Conservation (phyloP, 1,140 invertebrate genomes). For the Drosophila athabasca region DNA sequence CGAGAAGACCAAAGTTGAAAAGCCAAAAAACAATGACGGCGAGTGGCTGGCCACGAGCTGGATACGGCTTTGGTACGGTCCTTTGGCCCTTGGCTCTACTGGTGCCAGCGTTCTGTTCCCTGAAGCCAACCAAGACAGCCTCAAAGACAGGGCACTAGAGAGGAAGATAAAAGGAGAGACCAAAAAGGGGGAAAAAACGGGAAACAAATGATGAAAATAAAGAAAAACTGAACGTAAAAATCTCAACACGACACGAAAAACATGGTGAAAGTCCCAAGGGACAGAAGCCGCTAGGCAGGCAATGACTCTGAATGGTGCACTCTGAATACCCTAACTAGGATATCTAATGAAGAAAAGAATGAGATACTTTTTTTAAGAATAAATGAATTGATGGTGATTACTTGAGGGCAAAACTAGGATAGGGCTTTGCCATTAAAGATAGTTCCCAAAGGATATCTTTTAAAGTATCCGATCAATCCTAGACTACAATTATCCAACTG, state of each 20-base stretch:
- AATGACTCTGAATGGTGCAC: background rate
- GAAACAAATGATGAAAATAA: constrained; percentile 14
- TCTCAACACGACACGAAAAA: constrained; percentile 41
- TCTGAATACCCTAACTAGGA: constrained; percentile 2
- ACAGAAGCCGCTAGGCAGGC: constrained; percentile 5
- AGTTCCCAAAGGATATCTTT: too few relatives aligned
- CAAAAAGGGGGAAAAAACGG: constrained; percentile 19
- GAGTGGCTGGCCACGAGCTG: constrained; percentile 38
- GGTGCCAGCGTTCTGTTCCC: constrained; percentile 2
- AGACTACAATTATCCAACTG: too few relatives aligned
- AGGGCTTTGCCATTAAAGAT: background rate
- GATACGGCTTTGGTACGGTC: background rate
- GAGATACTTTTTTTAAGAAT: too few relatives aligned
- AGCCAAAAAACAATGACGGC: constrained; percentile 80
- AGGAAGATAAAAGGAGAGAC: constrained; percentile 16
- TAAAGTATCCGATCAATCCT: too few relatives aligned
- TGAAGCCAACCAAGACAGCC: constrained; percentile 52
- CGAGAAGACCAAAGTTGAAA: constrained; percentile 61
- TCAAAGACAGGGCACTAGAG: constrained; percentile 49
- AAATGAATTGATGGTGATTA: background rate
- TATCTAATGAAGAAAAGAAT: too few relatives aligned
- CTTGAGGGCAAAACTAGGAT: background rate
- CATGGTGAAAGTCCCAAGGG: constrained; percentile 33
- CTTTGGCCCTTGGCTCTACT: constrained; percentile 22
- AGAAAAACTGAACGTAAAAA: constrained; percentile 30